A percentile compares a stretch with the other conserved stretches of the same genome.
phyloP scores from a whole-genome alignment of 2,113 vertebrate genomes.

The Glaucidium brasilianum region DNA sequence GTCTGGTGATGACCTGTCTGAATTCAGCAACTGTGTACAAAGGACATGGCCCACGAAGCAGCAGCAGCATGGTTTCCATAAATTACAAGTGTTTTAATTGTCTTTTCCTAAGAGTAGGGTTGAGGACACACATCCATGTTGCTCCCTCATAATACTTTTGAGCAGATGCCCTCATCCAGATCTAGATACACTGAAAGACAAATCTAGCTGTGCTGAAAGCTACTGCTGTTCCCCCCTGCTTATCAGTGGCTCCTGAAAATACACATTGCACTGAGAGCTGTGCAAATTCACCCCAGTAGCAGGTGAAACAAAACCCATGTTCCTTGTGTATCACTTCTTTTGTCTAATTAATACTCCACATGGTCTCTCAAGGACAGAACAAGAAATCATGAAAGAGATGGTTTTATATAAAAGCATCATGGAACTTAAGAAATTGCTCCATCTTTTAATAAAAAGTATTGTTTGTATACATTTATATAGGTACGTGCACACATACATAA shows the following conservation, averaged over 20 bases:
- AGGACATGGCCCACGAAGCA: fast-evolving
- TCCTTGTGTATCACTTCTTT: not conserved
- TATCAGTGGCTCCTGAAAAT: not conserved
- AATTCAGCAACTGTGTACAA: not conserved
- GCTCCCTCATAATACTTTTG: not conserved
- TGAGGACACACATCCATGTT: not conserved
- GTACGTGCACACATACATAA: not conserved
- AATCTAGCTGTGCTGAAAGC: not conserved
- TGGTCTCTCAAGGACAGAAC: not conserved
- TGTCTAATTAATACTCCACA: not conserved
- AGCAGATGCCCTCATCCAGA: not conserved
- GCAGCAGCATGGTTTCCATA: fast-evolving
- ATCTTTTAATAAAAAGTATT: not conserved
- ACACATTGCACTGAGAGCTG: fast-evolving
- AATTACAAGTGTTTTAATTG: not conserved
- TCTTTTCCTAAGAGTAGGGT: not conserved
- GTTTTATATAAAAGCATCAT: not conserved
- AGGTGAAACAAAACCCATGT: not conserved
- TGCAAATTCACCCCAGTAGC: not conserved
- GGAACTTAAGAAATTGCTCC: not conserved
- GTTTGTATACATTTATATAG: not conserved
- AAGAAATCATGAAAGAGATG: not conserved
- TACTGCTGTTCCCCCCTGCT: not conserved
- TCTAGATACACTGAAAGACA: not conserved
- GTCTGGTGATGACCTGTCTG: not conserved